Conservation (phyloP, 2,113 vertebrate genomes). For the Dromiciops gliroides region DNA sequence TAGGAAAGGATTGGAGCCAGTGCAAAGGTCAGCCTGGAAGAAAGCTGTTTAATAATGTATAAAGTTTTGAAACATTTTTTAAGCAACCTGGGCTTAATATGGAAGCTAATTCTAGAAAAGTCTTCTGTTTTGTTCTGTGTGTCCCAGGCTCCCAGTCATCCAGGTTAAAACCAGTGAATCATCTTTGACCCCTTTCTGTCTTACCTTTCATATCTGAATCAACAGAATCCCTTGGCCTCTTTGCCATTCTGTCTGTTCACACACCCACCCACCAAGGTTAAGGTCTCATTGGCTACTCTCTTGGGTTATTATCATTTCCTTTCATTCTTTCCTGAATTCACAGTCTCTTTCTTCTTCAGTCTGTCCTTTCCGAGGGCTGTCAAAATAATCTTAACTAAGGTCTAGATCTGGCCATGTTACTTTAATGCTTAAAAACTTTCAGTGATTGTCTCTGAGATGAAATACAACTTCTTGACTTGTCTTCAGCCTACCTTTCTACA, state of each 20-base stretch:
- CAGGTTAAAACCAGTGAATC: not conserved
- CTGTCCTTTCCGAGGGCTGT: not conserved
- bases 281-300: not conserved
- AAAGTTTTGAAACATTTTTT: slow-evolving; percentile 7
- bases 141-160: not conserved
- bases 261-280: not conserved
- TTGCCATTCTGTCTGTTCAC: not conserved
- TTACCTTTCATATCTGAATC: not conserved
- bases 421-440: not conserved
- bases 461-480: not conserved
- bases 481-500: not conserved
- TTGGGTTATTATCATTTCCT: not conserved
- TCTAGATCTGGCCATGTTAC: not conserved
- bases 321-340: not conserved
- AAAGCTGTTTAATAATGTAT: not conserved
- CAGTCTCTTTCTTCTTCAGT: not conserved
- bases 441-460: not conserved
- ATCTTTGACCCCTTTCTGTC: not conserved
- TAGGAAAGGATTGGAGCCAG: not conserved
- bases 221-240: not conserved
- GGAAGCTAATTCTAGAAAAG: not conserved
- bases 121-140: slow-evolving; percentile 24
- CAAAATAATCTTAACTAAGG: not conserved
- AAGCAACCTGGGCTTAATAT: not conserved
- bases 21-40: not conserved